Percentiles rank a stretch among this genome's conserved stretches.
Conservation (phyloP, 2,888 invertebrate genomes). For the Mamestra brassicae region DNA sequence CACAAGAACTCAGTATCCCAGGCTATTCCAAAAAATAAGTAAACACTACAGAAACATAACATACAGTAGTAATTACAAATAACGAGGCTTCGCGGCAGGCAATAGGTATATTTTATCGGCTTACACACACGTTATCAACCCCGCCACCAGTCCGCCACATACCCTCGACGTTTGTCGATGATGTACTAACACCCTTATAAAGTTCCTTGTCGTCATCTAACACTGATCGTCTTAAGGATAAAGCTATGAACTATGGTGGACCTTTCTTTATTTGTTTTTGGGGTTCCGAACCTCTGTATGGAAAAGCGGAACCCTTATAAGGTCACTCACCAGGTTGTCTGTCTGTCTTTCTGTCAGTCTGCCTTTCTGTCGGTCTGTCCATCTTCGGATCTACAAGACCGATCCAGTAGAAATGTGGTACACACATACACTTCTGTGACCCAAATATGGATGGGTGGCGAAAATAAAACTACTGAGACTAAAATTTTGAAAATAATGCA, state of each 20-base stretch:
- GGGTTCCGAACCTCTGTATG: no score
- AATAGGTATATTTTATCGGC: slow-evolving; percentile 87
- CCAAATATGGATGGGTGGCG: no score
- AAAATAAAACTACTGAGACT: no score
- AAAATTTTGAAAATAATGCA: no score
- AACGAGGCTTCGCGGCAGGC: slow-evolving; percentile 78
- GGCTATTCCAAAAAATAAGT: background rate
- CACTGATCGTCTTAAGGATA: slow-evolving; percentile 42
- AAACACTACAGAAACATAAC: slow-evolving; percentile 58
- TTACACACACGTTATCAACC: slow-evolving; percentile 85
- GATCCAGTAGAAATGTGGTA: no score
- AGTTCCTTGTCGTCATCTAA: slow-evolving; percentile 65
- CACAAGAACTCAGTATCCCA: no score
- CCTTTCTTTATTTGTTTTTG: slow-evolving; percentile 17
- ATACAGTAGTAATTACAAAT: slow-evolving; percentile 82
- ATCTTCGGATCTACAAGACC: no score
- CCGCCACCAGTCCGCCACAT: slow-evolving; percentile 65
- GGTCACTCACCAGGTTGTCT: no score
- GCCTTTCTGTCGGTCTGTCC: no score
- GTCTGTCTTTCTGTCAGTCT: no score
- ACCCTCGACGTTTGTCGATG: slow-evolving; percentile 78
- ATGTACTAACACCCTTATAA: slow-evolving; percentile 80
- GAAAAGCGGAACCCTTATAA: no score
- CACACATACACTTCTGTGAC: no score
- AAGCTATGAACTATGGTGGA: slow-evolving; percentile 17